These are phyloP conservation scores for Brachionus rotundiformis DNA, from an alignment of 1,140 invertebrate genomes.

Conservation along the genomic window DNA sequence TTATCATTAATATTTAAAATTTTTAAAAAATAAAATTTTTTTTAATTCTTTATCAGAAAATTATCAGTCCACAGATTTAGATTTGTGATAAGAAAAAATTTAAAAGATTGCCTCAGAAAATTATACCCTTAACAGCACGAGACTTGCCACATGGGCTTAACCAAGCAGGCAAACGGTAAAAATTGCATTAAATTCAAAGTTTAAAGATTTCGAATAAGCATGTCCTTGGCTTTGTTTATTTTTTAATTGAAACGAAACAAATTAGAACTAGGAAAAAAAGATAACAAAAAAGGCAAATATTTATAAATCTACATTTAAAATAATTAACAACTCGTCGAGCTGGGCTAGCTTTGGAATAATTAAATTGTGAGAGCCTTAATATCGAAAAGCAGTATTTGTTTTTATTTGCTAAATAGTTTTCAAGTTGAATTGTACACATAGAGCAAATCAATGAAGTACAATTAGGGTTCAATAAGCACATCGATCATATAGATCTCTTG, in stretches of 20 bases:
- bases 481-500: constrained; percentile 14
- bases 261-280: constrained; percentile 19
- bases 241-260: constrained; percentile 27
- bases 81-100: no score
- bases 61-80: no score
- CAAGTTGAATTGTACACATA: neutral
- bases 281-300: constrained; percentile 29
- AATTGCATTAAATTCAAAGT: neutral
- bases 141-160: neutral
- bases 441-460: constrained; percentile 30
- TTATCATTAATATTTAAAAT: no score
- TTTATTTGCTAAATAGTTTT: constrained; percentile 43
- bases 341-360: neutral
- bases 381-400: constrained; percentile 31
- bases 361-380: constrained; percentile 6
- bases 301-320: constrained; percentile 29
- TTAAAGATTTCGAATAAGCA: neutral
- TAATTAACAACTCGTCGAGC: constrained; percentile 13
- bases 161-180: neutral
- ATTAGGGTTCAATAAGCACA: constrained; percentile 43
- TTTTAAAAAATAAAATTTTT: no score
- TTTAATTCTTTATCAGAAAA: no score
- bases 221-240: constrained; percentile 22
- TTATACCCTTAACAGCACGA: no score
- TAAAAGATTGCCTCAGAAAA: no score